phyloP scores from a whole-genome alignment of 2,888 invertebrate genomes.

The Orthosia cruda region DNA sequence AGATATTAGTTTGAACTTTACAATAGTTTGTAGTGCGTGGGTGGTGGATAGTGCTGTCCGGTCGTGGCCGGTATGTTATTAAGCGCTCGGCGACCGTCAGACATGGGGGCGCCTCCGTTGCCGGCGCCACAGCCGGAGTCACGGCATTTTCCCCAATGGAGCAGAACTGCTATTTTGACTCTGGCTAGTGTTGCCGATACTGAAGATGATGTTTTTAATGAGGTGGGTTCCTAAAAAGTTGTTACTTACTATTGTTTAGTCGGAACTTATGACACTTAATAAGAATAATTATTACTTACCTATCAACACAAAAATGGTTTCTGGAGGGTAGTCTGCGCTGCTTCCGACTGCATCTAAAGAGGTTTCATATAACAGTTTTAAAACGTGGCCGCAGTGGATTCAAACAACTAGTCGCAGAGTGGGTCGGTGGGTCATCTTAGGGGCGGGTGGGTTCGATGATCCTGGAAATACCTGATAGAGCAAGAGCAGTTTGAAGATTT shows the following conservation, averaged over 20 bases:
- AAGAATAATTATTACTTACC: neutral
- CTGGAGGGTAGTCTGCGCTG: neutral
- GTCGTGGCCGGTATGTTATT: conserved; percentile 76
- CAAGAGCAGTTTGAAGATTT: neutral
- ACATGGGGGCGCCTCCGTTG: conserved; percentile 80
- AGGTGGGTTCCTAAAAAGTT: conserved; percentile 64
- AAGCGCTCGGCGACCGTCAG: conserved; percentile 70
- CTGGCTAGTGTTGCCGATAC: conserved; percentile 67
- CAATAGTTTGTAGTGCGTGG: conserved; percentile 31
- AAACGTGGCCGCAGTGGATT: neutral
- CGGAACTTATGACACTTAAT: neutral
- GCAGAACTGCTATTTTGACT: conserved; percentile 82
- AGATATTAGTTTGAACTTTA: conserved; percentile 56
- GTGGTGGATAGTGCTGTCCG: conserved; percentile 52
- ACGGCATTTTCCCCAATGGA: conserved; percentile 86
- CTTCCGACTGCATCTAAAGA: neutral
- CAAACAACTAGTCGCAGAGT: neutral
- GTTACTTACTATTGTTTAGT: neutral
- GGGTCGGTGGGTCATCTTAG: too few relatives aligned
- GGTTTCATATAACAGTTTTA: neutral
- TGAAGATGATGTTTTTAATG: conserved; percentile 73
- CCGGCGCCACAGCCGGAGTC: conserved; percentile 72
- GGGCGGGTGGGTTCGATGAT: too few relatives aligned
- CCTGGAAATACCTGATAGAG: neutral
- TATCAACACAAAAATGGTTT: neutral